A percentile compares a stretch with the other conserved stretches of the same genome.
Evolutionary conservation across 2,888 invertebrate genomes (phyloP).

Genomic region (Dryobota labecula): DNA sequence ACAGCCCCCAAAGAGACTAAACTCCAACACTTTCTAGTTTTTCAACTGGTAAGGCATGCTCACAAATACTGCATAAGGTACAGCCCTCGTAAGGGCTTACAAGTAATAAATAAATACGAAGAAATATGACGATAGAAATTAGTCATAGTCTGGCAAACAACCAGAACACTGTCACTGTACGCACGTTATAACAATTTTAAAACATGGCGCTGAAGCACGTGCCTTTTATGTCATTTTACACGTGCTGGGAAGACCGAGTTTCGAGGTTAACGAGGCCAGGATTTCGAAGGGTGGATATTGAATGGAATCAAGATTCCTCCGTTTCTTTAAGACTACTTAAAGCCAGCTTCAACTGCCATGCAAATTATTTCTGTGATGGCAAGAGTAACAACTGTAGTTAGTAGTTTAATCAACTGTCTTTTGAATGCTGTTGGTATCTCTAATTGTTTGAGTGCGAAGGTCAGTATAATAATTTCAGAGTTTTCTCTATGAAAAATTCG

Average conservation of each 20-base stretch:
- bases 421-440: background rate
- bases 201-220: conserved; percentile 28
- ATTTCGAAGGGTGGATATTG: no score
- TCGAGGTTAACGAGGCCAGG: conserved; percentile 17
- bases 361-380: background rate
- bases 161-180: conserved; percentile 40
- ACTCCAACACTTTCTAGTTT: background rate
- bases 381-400: no score
- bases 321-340: background rate
- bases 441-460: background rate
- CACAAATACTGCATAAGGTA: background rate
- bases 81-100: background rate
- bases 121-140: conserved; percentile 40
- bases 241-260: conserved; percentile 1
- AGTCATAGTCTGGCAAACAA: conserved; percentile 40
- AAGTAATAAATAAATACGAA: conserved; percentile 20
- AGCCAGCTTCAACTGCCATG: background rate
- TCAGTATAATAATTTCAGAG: no score
- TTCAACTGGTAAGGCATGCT: background rate
- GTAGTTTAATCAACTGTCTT: background rate
- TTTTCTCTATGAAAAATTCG: no score
- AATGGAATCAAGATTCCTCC: background rate
- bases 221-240: conserved; percentile 4
- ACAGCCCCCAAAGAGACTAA: background rate
- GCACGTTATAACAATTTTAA: conserved; percentile 29